Evolutionary conservation across 53 echinoderm and acorn worm species (phyloP).

Genomic region (Apostichopus leukothele): DNA sequence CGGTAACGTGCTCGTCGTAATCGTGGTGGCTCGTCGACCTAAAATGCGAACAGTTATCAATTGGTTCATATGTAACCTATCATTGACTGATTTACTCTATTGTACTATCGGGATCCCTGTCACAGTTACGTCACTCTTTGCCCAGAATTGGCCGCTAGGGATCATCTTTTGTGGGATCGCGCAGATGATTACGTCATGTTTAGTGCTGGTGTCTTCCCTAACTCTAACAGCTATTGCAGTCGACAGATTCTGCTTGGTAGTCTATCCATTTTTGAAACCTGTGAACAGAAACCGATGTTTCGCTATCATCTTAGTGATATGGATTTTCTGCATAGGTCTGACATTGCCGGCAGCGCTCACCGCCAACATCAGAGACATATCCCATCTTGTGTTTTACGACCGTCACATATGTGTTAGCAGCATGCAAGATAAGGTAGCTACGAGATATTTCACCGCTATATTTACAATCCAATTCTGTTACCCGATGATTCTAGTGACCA

Average conservation of each 20-base stretch:
- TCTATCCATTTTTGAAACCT: constrained; percentile 84
- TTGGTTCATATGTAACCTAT: constrained; percentile 84
- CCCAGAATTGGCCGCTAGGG: constrained; percentile 63
- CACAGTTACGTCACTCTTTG: constrained; percentile 57
- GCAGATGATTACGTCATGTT: constrained; percentile 64
- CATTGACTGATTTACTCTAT: constrained; percentile 71
- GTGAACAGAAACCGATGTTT: constrained; percentile 71
- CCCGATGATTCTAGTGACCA: constrained; percentile 75
- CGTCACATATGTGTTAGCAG: neutral
- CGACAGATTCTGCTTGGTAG: constrained; percentile 93
- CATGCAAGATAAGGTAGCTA: neutral
- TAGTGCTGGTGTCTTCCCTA: constrained; percentile 79
- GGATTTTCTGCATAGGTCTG: constrained; percentile 65
- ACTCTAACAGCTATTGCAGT: constrained; percentile 84
- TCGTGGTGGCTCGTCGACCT: constrained; percentile 75
- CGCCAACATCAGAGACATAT: constrained; percentile 53
- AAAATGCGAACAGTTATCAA: constrained; percentile 95
- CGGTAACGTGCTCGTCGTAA: constrained; percentile 73
- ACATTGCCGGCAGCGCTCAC: constrained; percentile 67
- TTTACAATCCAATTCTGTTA: constrained; percentile 58
- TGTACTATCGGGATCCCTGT: constrained; percentile 73
- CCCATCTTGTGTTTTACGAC: neutral
- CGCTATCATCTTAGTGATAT: constrained; percentile 69
- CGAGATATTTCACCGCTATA: constrained; percentile 28
- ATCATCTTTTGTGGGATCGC: constrained; percentile 60